phyloP scores from a whole-genome alignment of 2,113 vertebrate species.

The Hipposideros armiger region DNA sequence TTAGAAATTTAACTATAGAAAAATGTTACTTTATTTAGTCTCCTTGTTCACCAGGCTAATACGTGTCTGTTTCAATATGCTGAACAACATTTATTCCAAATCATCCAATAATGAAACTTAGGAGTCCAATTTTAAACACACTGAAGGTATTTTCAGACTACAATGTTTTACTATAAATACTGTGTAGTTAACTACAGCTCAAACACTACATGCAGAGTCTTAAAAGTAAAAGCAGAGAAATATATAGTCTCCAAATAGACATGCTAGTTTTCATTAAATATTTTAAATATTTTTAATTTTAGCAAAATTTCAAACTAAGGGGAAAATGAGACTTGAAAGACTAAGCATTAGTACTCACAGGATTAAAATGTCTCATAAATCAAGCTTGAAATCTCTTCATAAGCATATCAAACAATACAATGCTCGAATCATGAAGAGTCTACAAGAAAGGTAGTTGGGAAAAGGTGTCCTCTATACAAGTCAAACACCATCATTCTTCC shows the following conservation, averaged over 20 bases:
- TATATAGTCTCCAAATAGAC: neutral
- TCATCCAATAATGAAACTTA: constrained; percentile 62
- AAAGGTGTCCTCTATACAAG: neutral
- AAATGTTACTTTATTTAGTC: constrained; percentile 81
- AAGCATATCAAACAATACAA: constrained; percentile 3
- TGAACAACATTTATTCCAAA: constrained; percentile 59
- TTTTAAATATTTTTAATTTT: neutral
- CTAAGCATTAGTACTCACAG: neutral
- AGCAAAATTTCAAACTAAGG: constrained; percentile 50
- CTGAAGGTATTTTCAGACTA: constrained; percentile 70
- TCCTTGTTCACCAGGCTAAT: constrained; percentile 73
- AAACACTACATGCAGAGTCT: neutral
- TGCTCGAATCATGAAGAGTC: neutral
- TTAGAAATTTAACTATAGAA: constrained; percentile 72
- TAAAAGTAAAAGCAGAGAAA: accelerated
- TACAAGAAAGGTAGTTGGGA: constrained; percentile 12
- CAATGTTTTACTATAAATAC: constrained; percentile 42
- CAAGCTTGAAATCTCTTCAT: constrained; percentile 38
- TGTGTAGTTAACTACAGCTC: neutral
- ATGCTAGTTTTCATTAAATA: neutral
- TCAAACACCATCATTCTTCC: constrained; percentile 1
- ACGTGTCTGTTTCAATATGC: constrained; percentile 71
- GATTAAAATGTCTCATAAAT: constrained; percentile 51
- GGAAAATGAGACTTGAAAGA: constrained; percentile 19
- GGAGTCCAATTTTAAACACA: constrained; percentile 16